Conservation (phyloP, 2,888 invertebrate genomes). For the Toxonevra muliebris region DNA sequence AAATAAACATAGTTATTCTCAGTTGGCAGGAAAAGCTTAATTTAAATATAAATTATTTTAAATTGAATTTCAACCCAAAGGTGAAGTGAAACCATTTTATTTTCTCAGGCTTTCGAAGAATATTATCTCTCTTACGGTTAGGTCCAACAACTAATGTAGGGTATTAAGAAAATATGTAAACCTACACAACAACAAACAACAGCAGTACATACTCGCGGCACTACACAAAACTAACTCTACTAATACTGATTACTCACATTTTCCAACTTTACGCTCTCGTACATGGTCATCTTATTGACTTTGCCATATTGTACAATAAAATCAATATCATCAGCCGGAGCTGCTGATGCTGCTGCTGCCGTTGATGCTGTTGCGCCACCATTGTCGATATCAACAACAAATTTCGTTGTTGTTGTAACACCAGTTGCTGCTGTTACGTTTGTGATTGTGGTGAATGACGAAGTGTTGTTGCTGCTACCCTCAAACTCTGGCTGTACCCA, state of each 20-base stretch:
- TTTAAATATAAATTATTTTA: no score
- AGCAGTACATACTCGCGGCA: not conserved
- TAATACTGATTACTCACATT: constrained; percentile 68
- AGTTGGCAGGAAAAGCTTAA: no score
- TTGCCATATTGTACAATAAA: constrained; percentile 82
- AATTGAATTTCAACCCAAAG: no score
- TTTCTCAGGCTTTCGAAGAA: no score
- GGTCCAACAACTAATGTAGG: no score
- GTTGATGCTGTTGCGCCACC: constrained; percentile 21
- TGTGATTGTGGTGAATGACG: constrained; percentile 51
- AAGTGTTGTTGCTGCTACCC: constrained; percentile 38
- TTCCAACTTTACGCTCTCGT: constrained; percentile 77
- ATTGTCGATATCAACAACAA: not conserved
- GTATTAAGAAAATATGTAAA: not conserved
- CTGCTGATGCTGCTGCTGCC: constrained; percentile 36
- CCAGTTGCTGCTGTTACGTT: constrained; percentile 18
- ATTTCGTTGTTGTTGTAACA: constrained; percentile 22
- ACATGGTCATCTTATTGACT: constrained; percentile 78
- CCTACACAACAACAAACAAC: not conserved
- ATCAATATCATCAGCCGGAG: constrained; percentile 61
- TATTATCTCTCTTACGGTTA: no score
- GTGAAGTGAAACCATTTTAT: no score
- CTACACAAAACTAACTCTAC: not conserved
- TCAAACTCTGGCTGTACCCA: constrained; percentile 73
- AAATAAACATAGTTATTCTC: no score